A percentile compares a stretch with the other conserved stretches of the same genome.
phyloP scores from a whole-genome alignment of 2,113 vertebrate species.

The Microcebus tavaratra region DNA sequence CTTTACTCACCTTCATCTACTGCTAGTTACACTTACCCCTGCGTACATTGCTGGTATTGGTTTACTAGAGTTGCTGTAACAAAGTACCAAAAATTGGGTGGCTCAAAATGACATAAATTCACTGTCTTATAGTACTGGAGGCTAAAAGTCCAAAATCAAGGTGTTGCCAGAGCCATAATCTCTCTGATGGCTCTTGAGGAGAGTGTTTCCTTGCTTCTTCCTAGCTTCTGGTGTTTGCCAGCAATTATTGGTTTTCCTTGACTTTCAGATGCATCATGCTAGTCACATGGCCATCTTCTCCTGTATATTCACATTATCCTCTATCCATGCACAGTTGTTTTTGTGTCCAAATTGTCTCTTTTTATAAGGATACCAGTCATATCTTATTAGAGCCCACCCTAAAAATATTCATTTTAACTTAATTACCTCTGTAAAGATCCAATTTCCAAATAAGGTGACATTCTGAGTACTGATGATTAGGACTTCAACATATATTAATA shows the following conservation, averaged over 20 bases:
- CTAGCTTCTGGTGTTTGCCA: neutral
- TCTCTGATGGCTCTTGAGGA: neutral
- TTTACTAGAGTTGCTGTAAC: neutral
- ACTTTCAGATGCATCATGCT: neutral
- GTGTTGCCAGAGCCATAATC: fast-evolving
- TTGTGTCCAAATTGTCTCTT: neutral
- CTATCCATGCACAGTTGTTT: neutral
- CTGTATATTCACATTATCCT: neutral
- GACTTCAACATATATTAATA: neutral
- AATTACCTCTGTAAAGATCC: neutral
- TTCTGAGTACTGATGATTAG: neutral
- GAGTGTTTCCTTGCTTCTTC: neutral
- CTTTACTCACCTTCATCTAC: neutral
- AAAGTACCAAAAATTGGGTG: neutral
- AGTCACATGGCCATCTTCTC: neutral
- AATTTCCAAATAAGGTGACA: neutral
- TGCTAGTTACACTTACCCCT: too few species aligned
- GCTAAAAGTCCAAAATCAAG: neutral
- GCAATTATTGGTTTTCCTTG: neutral
- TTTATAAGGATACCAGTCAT: neutral
- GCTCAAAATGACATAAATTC: neutral
- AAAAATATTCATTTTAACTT: neutral
- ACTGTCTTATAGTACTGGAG: neutral
- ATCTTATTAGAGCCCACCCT: neutral
- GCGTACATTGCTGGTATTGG: neutral